Conservation (phyloP, 2,888 invertebrate species). For the Urechis unicinctus region DNA sequence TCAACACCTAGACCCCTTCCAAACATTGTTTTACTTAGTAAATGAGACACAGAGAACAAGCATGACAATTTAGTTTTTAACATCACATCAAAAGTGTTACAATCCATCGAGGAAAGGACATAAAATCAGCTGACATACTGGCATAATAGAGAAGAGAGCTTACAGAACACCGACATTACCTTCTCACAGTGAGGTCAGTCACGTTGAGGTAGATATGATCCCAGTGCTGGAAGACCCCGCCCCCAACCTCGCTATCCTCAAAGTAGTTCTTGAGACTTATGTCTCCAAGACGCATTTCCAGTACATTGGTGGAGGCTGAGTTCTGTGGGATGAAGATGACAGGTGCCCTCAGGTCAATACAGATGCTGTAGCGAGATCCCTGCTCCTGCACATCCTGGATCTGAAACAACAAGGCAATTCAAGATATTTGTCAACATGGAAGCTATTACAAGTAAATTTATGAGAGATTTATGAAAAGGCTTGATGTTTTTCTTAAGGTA, state of each 20-base stretch:
- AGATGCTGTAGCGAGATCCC: slow-evolving; percentile 55
- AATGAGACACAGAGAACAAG: too few relatives aligned
- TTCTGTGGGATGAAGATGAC: slow-evolving; percentile 72
- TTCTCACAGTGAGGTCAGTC: slow-evolving; percentile 51
- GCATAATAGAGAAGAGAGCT: not conserved
- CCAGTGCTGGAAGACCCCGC: slow-evolving; percentile 37
- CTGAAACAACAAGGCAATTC: slow-evolving; percentile 18
- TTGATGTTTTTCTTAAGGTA: too few relatives aligned
- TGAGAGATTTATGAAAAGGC: not conserved
- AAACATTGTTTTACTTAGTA: too few relatives aligned
- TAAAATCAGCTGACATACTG: too few relatives aligned
- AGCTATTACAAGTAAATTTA: too few relatives aligned
- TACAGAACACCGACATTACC: slow-evolving; percentile 29
- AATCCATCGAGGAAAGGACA: too few relatives aligned
- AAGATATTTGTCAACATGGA: not conserved
- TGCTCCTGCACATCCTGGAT: slow-evolving; percentile 36
- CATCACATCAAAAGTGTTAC: too few relatives aligned
- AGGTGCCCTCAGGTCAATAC: slow-evolving; percentile 67
- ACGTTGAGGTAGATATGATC: slow-evolving; percentile 50
- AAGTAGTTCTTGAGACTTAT: slow-evolving; percentile 76
- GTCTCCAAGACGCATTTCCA: slow-evolving; percentile 70
- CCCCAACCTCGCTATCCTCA: slow-evolving; percentile 52
- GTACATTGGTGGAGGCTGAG: slow-evolving; percentile 68
- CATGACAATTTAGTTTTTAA: too few relatives aligned
- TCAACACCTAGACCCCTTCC: too few relatives aligned